These are phyloP conservation scores for Pteropus alecto DNA, from an alignment of 2,113 vertebrate genomes.

Conservation along the genomic window DNA sequence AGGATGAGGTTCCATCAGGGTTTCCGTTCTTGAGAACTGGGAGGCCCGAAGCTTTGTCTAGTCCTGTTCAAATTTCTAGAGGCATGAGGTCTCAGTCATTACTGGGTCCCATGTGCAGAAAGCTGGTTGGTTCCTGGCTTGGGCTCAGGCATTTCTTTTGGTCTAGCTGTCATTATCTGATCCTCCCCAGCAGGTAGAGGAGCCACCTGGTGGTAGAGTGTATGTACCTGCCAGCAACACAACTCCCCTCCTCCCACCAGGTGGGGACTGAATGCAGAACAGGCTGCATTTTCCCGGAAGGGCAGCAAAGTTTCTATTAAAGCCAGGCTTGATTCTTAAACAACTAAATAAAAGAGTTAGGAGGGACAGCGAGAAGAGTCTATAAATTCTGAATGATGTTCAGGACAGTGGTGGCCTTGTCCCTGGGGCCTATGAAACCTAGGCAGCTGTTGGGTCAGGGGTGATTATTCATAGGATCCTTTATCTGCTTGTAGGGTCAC, in stretches of 20 bases:
- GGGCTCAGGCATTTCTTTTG: neutral
- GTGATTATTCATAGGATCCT: neutral
- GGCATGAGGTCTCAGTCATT: neutral
- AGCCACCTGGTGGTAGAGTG: neutral
- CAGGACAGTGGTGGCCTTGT: constrained; percentile 13
- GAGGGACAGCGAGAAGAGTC: constrained; percentile 49
- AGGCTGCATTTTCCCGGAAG: neutral
- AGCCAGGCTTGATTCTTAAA: neutral
- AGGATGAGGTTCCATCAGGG: neutral
- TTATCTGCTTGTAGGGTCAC: neutral
- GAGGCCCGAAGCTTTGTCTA: accelerated
- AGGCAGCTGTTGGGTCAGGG: neutral
- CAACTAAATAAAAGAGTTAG: constrained; percentile 18
- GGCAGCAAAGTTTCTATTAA: neutral
- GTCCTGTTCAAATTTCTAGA: neutral
- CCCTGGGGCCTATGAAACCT: constrained; percentile 50
- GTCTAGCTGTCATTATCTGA: neutral
- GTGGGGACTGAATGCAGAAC: neutral
- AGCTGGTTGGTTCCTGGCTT: neutral
- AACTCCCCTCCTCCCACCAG: neutral
- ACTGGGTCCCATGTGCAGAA: neutral
- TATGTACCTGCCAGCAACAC: neutral
- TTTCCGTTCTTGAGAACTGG: neutral
- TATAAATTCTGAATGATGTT: constrained; percentile 61
- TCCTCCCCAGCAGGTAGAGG: neutral